Evolutionary conservation across 2,113 vertebrate genomes (phyloP).

Genomic region (Triplophysa tibetana): DNA sequence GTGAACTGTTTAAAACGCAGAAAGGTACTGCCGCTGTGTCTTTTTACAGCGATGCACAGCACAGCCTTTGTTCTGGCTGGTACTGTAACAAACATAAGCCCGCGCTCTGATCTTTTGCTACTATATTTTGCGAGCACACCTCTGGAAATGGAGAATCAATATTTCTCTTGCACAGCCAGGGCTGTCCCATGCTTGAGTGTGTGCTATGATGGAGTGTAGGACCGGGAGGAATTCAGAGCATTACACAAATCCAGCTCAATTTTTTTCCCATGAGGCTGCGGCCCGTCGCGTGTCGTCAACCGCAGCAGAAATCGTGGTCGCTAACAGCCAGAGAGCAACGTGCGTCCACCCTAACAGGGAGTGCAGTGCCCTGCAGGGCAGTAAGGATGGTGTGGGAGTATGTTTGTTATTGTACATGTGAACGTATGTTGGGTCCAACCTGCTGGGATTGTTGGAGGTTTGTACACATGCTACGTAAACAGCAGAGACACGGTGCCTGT

Average conservation of each 20-base stretch:
- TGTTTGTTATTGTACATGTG: constrained; percentile 13
- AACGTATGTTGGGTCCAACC: constrained; percentile 47
- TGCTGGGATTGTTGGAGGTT: constrained; percentile 3
- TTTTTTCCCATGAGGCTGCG: constrained; percentile 83
- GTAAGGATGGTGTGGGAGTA: constrained; percentile 32
- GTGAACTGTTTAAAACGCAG: not conserved
- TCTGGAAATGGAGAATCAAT: constrained; percentile 46
- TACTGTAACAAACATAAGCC: constrained; percentile 42
- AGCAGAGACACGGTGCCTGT: constrained; percentile 9
- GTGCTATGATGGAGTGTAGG: constrained; percentile 45
- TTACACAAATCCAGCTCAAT: constrained; percentile 56
- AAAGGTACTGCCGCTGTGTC: not conserved
- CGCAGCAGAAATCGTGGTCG: constrained; percentile 96
- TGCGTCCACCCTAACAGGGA: constrained; percentile 82
- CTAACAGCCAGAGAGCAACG: constrained; percentile 94
- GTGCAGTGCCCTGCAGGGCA: constrained; percentile 63
- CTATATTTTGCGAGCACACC: not conserved
- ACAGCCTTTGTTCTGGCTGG: constrained; percentile 18
- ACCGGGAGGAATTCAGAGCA: constrained; percentile 47
- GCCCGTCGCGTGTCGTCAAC: constrained; percentile 99
- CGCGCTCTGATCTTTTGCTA: constrained; percentile 32
- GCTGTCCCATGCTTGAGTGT: constrained; percentile 29
- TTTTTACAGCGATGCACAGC: not conserved
- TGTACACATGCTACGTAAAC: constrained; percentile 29
- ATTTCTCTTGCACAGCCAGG: constrained; percentile 31